Conservation (phyloP, 2,888 invertebrate genomes). For the Dilophus febrilis region DNA sequence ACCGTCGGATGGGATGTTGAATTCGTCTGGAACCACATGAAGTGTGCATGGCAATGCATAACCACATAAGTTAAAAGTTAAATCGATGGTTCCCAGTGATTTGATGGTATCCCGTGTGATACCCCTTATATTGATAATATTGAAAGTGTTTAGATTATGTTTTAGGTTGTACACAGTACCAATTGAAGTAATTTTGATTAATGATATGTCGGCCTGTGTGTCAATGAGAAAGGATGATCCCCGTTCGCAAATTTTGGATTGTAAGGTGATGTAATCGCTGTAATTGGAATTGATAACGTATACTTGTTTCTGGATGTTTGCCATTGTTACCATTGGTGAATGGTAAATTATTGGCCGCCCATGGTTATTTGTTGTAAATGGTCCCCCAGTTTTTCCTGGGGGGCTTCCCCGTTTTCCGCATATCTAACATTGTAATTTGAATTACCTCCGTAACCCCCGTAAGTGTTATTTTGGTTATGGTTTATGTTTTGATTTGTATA, state of each 20-base stretch:
- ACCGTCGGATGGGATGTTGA: no score
- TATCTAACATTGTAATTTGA: no score
- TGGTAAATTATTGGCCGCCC: no score
- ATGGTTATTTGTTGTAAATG: no score
- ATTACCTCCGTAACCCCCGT: no score
- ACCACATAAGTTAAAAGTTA: background rate
- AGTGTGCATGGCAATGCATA: background rate
- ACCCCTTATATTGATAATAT: background rate
- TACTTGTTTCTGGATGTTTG: background rate
- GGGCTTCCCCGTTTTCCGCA: no score
- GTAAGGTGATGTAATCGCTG: background rate
- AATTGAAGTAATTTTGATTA: background rate
- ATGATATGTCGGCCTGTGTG: slow-evolving; percentile 1
- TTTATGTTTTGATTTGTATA: no score
- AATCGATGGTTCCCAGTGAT: background rate
- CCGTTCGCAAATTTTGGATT: background rate
- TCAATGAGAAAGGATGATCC: background rate
- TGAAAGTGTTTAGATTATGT: background rate
- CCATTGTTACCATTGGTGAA: no score
- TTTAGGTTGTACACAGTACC: no score
- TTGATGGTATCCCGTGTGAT: background rate
- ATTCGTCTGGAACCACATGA: background rate
- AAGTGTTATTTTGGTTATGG: no score
- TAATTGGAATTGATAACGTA: background rate
- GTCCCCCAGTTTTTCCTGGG: no score